Conservation (phyloP, 2,888 invertebrate genomes). For the Cryptocheilus praepositus region DNA sequence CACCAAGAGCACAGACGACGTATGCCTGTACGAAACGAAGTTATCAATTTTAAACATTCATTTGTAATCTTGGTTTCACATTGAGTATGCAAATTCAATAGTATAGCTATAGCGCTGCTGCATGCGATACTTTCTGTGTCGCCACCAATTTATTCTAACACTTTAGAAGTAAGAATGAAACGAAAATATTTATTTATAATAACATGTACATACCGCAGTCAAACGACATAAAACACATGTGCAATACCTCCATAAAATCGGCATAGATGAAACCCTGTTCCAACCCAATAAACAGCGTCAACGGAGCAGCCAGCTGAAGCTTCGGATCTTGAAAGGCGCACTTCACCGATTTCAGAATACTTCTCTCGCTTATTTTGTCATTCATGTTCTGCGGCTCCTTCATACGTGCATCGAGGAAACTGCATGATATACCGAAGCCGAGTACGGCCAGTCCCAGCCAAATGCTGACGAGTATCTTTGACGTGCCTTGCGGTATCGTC, state of each 20-base stretch:
- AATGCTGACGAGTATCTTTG: constrained; percentile 66
- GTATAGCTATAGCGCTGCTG: too few species aligned
- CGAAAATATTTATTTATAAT: too few species aligned
- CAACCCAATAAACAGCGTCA: constrained; percentile 88
- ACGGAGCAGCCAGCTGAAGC: constrained; percentile 83
- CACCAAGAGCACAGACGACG: constrained; percentile 87
- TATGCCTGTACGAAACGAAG: constrained; percentile 80
- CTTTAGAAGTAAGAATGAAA: too few species aligned
- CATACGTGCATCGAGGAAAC: constrained; percentile 68
- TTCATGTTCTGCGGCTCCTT: constrained; percentile 62
- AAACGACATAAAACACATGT: too few species aligned
- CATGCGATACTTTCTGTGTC: too few species aligned
- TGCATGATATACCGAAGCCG: constrained; percentile 69
- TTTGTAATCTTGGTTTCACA: not conserved
- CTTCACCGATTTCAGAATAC: constrained; percentile 74
- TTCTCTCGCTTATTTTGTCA: constrained; percentile 54
- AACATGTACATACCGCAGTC: too few species aligned
- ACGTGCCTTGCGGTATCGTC: constrained; percentile 57
- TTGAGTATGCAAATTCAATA: too few species aligned
- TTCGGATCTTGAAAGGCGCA: constrained; percentile 79
- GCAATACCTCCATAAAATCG: constrained; percentile 86
- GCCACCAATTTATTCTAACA: too few species aligned
- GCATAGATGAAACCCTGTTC: constrained; percentile 91
- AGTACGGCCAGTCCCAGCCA: constrained; percentile 67
- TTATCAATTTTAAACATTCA: not conserved